These are phyloP conservation scores for Metridium senile DNA, from an alignment of 92 coral and sea anemone genomes.

Conservation along the genomic window DNA sequence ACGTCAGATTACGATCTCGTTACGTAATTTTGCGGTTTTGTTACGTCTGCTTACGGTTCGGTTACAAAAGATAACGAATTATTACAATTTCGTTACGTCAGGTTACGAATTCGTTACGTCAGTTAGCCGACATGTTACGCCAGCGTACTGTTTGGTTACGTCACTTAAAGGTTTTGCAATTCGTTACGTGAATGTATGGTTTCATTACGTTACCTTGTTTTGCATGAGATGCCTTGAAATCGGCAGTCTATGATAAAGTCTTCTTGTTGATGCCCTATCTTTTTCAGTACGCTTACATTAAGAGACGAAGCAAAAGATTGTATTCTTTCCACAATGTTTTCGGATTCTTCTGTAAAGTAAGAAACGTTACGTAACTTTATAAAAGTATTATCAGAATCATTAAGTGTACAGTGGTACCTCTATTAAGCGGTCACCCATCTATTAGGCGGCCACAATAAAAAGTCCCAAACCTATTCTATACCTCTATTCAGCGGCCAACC, in stretches of 20 bases:
- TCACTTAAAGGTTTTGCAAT: too few species aligned
- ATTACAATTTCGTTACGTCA: too few species aligned
- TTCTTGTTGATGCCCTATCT: conserved; percentile 44
- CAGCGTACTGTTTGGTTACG: neutral
- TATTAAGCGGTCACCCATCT: too few species aligned
- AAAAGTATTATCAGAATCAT: too few species aligned
- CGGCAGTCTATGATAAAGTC: conserved; percentile 34
- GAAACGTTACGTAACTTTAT: neutral
- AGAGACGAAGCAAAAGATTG: neutral
- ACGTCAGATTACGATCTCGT: neutral
- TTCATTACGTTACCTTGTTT: neutral
- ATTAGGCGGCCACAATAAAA: too few species aligned
- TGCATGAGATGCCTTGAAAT: conserved; percentile 25
- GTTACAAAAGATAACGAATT: neutral
- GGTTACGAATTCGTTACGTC: too few species aligned
- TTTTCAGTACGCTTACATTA: conserved; percentile 14
- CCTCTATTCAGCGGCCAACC: too few species aligned
- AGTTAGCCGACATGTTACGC: neutral
- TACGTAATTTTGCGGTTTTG: neutral
- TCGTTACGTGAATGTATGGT: too few species aligned
- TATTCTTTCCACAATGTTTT: neutral
- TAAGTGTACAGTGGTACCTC: too few species aligned
- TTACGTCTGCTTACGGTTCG: too few species aligned
- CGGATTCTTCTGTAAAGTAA: neutral
- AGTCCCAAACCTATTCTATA: too few species aligned